Percentiles rank a stretch among this genome's conserved stretches.
Conservation (phyloP, 2,797 vertebrate species). For the Craterocephalus amniculus region DNA sequence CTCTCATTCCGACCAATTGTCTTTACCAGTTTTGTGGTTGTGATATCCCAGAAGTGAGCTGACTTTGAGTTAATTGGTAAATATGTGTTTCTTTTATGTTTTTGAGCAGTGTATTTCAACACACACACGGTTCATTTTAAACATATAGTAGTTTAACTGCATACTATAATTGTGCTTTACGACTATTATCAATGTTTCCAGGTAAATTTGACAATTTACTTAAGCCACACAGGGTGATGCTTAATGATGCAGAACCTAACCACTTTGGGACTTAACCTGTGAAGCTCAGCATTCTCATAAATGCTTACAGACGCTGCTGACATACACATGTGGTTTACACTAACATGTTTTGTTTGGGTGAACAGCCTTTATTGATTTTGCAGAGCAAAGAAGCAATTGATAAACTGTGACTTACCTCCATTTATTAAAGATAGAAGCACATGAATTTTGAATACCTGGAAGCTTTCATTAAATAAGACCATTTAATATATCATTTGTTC, state of each 20-base stretch:
- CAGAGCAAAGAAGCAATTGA: background rate
- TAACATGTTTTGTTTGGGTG: background rate
- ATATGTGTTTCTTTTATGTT: too few species aligned
- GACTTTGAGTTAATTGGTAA: too few species aligned
- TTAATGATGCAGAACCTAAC: background rate
- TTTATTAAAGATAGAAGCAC: background rate
- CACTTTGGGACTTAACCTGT: conserved; percentile 20
- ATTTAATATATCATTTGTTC: background rate
- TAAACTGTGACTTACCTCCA: background rate
- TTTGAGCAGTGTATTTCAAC: background rate
- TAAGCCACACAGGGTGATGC: background rate
- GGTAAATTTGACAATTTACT: conserved; percentile 26
- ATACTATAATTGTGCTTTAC: background rate
- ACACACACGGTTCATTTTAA: background rate
- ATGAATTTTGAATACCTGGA: background rate
- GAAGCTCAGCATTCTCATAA: conserved; percentile 26
- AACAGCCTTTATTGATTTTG: conserved; percentile 6
- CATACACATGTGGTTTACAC: background rate
- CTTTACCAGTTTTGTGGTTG: too few species aligned
- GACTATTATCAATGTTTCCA: background rate
- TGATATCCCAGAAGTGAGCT: too few species aligned
- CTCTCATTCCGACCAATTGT: too few species aligned
- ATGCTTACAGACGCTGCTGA: conserved; percentile 19
- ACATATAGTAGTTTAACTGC: background rate
- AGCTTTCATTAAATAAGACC: conserved; percentile 2